A percentile compares a stretch with the other conserved stretches of the same genome.
Conservation (phyloP, 2,888 invertebrate species). For the Entomobrya proxima region DNA sequence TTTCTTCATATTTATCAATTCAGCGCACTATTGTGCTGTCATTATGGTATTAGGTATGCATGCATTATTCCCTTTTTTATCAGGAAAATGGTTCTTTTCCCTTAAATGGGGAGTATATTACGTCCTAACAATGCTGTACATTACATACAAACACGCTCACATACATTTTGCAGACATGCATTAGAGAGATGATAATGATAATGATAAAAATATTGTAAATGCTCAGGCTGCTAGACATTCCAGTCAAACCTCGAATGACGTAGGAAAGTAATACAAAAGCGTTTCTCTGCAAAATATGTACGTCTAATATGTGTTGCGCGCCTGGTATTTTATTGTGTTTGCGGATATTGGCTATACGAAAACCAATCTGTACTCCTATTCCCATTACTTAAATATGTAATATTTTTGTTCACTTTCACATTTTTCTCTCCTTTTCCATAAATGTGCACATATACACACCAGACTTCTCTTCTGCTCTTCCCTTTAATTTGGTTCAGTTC, state of each 20-base stretch:
- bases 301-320: too few species aligned
- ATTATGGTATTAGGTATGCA: background rate
- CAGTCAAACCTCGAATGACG: background rate
- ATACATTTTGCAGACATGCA: too few species aligned
- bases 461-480: background rate
- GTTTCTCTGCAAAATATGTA: background rate
- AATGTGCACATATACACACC: background rate
- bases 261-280: background rate
- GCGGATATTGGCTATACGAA: background rate
- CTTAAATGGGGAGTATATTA: background rate
- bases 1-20: slow-evolving; percentile 28
- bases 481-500: slow-evolving; percentile 25
- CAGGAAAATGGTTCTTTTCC: background rate
- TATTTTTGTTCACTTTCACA: background rate
- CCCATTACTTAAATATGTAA: background rate
- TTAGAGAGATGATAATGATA: background rate
- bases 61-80: background rate
- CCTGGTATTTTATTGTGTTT: background rate
- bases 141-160: too few species aligned
- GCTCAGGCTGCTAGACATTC: background rate
- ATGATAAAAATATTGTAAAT: background rate
- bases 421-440: background rate
- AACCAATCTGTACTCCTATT: background rate
- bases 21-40: background rate
- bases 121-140: background rate